Evolutionary conservation across 2,113 vertebrate species (phyloP), one percentile per base, ranked within the genome.

Genomic region (Cinclus cinclus): DNA sequence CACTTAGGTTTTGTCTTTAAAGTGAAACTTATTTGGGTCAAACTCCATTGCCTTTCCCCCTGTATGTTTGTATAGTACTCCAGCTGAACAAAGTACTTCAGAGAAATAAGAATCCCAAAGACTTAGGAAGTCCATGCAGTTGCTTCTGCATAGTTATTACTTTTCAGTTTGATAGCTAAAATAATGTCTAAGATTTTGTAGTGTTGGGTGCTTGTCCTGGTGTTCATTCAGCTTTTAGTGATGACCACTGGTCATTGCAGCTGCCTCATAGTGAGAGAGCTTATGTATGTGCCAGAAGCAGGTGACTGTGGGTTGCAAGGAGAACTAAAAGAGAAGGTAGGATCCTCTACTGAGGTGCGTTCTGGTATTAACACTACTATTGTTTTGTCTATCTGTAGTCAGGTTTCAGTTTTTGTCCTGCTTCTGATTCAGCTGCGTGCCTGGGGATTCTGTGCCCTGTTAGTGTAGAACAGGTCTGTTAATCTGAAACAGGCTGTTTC

Each of bases 1-100:
- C 11, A 11, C 20, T 67, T 0, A 0, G 1, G 2, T 64, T 52
- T 76, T 60, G 4, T 50, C 16, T 75, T 78, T 68, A 55, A 47
- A 71, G 42, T 24, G 3, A n/a, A 78, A 55, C 3, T 39, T 82
- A 39, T 59, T 33, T 67, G 33, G 18, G 17, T 15, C 24, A 47
- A 87, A 46, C 2, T 30, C 17, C 23, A 24, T 33, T 56, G 23
- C 9, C 28, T 50, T 68, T 83, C 33, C 20, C 15, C 4, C 11
- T 14, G 6, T 27, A 10, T 27, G 11, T 35, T 82, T 87, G 4
- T 55, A 18, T 21, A 69, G 11, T 58, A 7, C 18, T 21, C 9
- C 27, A 47, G 41, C 6, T 74, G 64, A 87, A 30, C 6, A 83
- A 63, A 73, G 27, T 27, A 69, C 9, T 39, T 87, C 18, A 18